A percentile compares a stretch with the other conserved stretches of the same genome.
Conservation (phyloP, 2,113 vertebrate species). For the Elachura formosa region DNA sequence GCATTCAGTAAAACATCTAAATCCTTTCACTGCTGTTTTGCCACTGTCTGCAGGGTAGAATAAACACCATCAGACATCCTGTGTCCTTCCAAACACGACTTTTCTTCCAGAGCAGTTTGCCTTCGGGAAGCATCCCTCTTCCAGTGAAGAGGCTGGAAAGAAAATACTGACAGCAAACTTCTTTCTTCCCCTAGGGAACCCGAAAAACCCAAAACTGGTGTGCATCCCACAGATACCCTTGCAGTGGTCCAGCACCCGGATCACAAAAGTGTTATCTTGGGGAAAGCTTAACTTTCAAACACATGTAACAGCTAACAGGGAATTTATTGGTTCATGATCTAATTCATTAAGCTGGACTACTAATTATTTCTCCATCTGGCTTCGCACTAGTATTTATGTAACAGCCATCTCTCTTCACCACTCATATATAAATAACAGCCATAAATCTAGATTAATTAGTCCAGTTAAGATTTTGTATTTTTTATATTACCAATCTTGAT, state of each 20-base stretch:
- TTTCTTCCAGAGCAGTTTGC: neutral
- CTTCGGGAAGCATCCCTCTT: neutral
- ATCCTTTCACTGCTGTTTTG: neutral
- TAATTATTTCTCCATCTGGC: slow-evolving; percentile 36
- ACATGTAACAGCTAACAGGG: neutral
- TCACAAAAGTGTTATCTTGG: neutral
- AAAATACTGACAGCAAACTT: neutral
- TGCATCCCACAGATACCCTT: neutral
- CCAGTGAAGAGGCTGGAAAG: neutral
- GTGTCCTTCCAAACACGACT: neutral
- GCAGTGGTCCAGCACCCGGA: neutral
- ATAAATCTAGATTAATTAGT: neutral
- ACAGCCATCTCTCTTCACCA: neutral
- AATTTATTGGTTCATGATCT: slow-evolving; percentile 13
- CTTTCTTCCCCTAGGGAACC: neutral
- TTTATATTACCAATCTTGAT: neutral
- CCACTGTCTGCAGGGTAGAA: neutral
- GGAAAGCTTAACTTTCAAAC: neutral
- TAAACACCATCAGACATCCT: neutral
- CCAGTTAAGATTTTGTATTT: neutral
- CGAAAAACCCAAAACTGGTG: neutral
- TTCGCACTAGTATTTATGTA: neutral
- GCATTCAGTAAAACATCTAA: neutral
- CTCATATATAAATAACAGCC: neutral
- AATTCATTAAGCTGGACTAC: neutral